A percentile compares a stretch with the other conserved stretches of the same genome.
phyloP scores from a whole-genome alignment of 2,888 invertebrate genomes.

The Falcaria lacertinaria region DNA sequence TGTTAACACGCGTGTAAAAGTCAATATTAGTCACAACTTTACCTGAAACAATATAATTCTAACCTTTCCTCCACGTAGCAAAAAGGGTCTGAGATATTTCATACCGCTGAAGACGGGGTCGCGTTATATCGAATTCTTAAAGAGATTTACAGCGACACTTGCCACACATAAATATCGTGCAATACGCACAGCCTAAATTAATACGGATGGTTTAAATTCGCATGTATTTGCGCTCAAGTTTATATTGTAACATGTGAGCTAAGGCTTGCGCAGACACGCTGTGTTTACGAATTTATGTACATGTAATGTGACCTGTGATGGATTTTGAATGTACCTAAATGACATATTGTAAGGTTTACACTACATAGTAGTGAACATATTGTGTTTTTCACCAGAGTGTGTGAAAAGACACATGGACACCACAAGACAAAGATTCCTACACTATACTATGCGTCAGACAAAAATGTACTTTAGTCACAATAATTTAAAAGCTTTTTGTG shows the following conservation, averaged over 20 bases:
- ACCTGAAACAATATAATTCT: background rate
- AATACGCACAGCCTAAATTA: slow-evolving; percentile 5
- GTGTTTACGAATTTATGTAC: background rate
- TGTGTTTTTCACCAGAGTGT: no score
- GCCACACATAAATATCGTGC: slow-evolving; percentile 18
- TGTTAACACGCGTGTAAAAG: background rate
- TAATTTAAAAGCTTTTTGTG: no score
- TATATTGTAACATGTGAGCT: background rate
- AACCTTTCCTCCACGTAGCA: background rate
- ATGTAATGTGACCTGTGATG: background rate
- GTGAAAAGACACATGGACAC: no score
- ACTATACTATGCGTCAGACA: no score
- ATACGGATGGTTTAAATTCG: slow-evolving; percentile 2
- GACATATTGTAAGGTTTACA: background rate
- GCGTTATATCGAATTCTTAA: slow-evolving; percentile 27
- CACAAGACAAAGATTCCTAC: no score
- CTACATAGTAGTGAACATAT: background rate
- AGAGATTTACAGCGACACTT: slow-evolving; percentile 29
- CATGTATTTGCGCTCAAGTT: background rate
- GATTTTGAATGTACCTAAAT: background rate
- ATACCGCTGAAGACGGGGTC: slow-evolving; percentile 15
- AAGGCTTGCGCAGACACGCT: background rate
- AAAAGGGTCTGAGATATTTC: slow-evolving; percentile 17
- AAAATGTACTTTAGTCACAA: no score
- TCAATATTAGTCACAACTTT: background rate